Base-by-base conservation (phyloP, 2,888 invertebrate genomes). In the Caenorhabditis virilis region DNA sequence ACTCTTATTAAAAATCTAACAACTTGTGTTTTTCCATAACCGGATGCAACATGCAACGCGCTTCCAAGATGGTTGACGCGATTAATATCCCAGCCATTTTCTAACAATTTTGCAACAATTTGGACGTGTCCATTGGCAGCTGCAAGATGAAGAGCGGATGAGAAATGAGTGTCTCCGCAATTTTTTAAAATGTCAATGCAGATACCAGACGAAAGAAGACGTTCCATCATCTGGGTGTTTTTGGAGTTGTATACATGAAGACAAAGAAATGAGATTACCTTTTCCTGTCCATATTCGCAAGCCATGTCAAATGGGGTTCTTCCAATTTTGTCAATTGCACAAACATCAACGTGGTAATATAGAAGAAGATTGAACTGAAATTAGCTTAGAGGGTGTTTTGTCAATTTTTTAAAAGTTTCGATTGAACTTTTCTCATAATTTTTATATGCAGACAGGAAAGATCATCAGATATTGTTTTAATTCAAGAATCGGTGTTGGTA, bases 301-400 rank as follows among this genome's bases (percentile, higher is more conserved):
- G 86, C 86, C 48, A 86, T 72, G 70, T 87, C 86, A 15, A 87
- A 81, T 0, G 86, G 84, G 2, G 86, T 85, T 69, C 83, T 84
- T 42, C 83, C 79, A 26, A 83, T 80, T 46, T 84, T 83, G 76
- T 86, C 85, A 33, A 80, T 72, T 5, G 84, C 71, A 9, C 83
- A 82, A 5, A 85, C 83, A 63, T 85, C 84, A 0, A 84, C 85
- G 61, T 84, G 84, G 62, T 85, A 83, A 42, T 84, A 78, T 50
- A 86, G 63, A 27, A 86, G 74, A 41, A 84, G 71, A 43, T 83
- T 84, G 22, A 84, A 84, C 86, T 86, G 48, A 53, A 62, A 48
- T 7, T 30, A 13, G 30, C 30, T n/a, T n/a, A n/a, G 30, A 30
- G 13, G 30, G 13, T 9, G 30, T 13, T 13, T 13, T 30, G 7